Conservation (phyloP, 2,113 vertebrate species). For the Parotia lawesii region DNA sequence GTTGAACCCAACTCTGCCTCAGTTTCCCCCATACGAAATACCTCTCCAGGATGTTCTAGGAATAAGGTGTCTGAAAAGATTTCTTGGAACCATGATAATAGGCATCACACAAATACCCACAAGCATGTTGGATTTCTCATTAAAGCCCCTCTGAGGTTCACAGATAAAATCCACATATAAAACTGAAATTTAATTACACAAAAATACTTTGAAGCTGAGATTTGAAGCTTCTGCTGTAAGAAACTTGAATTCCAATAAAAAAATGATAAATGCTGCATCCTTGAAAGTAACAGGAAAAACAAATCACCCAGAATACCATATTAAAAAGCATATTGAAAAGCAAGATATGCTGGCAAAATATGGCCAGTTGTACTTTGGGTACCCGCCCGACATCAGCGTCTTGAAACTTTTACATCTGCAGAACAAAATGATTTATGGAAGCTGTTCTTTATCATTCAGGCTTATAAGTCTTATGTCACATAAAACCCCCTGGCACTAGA, state of each 20-base stretch:
- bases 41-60: neutral
- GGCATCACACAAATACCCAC: neutral
- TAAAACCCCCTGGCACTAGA: neutral
- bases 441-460: constrained; percentile 13
- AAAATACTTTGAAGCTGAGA: neutral
- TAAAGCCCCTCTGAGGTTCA: neutral
- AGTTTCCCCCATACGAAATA: neutral
- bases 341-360: neutral
- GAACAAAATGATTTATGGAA: constrained; percentile 38
- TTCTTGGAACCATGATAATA: neutral
- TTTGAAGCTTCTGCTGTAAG: neutral
- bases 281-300: constrained; percentile 25
- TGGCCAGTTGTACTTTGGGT: neutral
- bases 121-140: neutral
- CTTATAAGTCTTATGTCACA: neutral
- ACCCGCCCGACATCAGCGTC: neutral
- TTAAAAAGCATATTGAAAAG: constrained; percentile 38
- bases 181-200: constrained; percentile 34
- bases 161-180: neutral
- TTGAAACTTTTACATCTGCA: constrained; percentile 6
- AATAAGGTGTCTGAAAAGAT: neutral
- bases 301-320: constrained; percentile 22
- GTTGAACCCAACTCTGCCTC: neutral
- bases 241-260: neutral
- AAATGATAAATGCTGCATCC: constrained; percentile 14